These are phyloP conservation scores for Lordiphosa stackelbergi DNA, from an alignment of 1,140 invertebrate species.

Conservation along the genomic window DNA sequence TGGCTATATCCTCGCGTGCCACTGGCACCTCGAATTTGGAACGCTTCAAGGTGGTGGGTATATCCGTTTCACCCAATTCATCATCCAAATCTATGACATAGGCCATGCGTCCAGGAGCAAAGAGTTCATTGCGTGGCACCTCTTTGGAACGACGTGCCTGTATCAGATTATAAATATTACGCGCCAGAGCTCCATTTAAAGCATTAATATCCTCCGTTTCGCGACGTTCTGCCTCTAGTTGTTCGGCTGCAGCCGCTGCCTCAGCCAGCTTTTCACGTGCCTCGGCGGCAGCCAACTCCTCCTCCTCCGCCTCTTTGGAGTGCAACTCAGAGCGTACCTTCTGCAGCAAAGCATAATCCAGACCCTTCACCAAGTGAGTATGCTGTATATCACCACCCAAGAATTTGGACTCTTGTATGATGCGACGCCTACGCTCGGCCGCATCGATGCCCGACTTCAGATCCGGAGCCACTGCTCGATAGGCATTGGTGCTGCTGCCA, in stretches of 20 bases:
- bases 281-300: constrained; percentile 90
- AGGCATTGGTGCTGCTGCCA: constrained; percentile 85
- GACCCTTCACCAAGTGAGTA: constrained; percentile 99
- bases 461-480: constrained; percentile 96
- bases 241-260: constrained; percentile 82
- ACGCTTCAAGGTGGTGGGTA: constrained; percentile 96
- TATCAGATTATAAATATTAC: constrained; percentile 85
- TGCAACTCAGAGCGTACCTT: constrained; percentile 93
- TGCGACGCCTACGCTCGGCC: constrained; percentile 94
- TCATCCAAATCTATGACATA: constrained; percentile 96
- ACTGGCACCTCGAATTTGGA: constrained; percentile 96
- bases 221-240: constrained; percentile 70
- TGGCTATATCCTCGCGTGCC: constrained; percentile 81
- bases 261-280: constrained; percentile 85
- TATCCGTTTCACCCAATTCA: constrained; percentile 90
- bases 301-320: constrained; percentile 85
- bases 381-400: constrained; percentile 99
- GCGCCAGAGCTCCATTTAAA: constrained; percentile 88
- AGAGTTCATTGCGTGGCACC: constrained; percentile 94
- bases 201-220: constrained; percentile 83
- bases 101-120: constrained; percentile 97
- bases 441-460: constrained; percentile 95
- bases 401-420: constrained; percentile 99
- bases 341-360: constrained; percentile 99
- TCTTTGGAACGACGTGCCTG: constrained; percentile 82